phyloP scores from a whole-genome alignment of 35 echinoderm and acorn worm species.

The Apostichopus californicus region DNA sequence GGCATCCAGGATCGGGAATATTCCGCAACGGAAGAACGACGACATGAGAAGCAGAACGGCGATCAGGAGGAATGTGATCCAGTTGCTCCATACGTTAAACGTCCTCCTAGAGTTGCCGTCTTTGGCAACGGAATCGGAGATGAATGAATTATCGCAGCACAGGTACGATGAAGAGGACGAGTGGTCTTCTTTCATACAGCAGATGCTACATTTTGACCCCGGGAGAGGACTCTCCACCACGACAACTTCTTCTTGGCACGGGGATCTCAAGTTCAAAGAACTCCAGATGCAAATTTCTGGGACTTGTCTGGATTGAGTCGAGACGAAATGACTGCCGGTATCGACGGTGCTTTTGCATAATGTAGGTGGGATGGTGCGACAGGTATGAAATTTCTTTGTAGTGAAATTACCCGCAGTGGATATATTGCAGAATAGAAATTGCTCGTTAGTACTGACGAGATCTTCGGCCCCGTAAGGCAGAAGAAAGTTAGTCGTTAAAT shows the following conservation, averaged over 20 bases:
- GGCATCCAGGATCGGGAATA: constrained; percentile 80
- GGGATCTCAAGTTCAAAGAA: too few species aligned
- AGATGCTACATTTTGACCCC: constrained; percentile 16
- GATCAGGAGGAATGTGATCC: constrained; percentile 70
- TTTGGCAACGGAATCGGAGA: not conserved
- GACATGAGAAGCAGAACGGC: constrained; percentile 61
- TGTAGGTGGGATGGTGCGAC: not conserved
- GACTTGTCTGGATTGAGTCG: not conserved
- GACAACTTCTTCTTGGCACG: not conserved
- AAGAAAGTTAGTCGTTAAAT: constrained; percentile 9
- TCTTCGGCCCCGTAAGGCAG: not conserved
- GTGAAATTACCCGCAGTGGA: constrained; percentile 21
- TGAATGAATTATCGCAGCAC: constrained; percentile 2
- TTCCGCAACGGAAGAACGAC: constrained; percentile 75
- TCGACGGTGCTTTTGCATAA: constrained; percentile 22
- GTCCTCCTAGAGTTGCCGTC: not conserved
- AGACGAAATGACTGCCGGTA: not conserved
- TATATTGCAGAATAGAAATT: constrained; percentile 41
- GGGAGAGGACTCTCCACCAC: not conserved
- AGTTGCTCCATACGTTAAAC: not conserved
- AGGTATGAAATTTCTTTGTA: not conserved
- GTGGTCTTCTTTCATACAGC: not conserved
- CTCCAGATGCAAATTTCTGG: constrained; percentile 11
- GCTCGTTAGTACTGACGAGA: not conserved
- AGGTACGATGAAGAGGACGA: not conserved